Evolutionary conservation across 1,140 invertebrate genomes (phyloP), one percentile per base, ranked within the genome.

Genomic region (Drosophila subpulchrella): DNA sequence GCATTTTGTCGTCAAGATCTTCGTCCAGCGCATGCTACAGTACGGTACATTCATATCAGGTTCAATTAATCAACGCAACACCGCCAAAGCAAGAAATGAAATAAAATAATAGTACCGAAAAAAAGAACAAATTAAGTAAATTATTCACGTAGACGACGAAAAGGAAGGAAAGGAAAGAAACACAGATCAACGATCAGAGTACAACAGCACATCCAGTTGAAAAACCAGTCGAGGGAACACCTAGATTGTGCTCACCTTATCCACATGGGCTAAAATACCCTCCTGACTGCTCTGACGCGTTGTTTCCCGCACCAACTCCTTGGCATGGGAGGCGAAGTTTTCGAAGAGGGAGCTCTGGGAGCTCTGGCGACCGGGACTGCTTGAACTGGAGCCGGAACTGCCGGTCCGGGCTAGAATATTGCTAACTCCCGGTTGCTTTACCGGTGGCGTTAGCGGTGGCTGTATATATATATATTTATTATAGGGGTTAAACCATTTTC

Each of bases 231-330:
- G 8, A 6, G 20, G 6, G 20, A 5, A 27, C 12, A 7, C 12
- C 11, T 27, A 0, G 5, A 27, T 27, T 4, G n/a, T 0, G 66
- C 83, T 70, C 38, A 97, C 96, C 94, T 98, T 97, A 78, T 98
- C 97, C 94, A 98, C 96, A 61, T 97, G 97, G 11, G 97, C 96
- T n/a, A 98, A 92, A 1, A 98, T 78, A 15, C 97, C 97, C 86
- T 98, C 97, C 91, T 98, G 97, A 82, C 97, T 97, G 82, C 96
- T 96, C 91, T 98, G 97, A 7, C 97, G 94, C 0, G 96, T 97
- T 0, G 96, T 97, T 89, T 97, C 97, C 46, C 95, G 94, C 4
- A 98, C 96, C 54, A 97, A 90, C 79, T 97, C 97, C 91, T 98
- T 98, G 1, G 97, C 97, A 78, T 97, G 97, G 0, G 94, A 95